These are phyloP conservation scores for Rachycentron canadum DNA, from an alignment of 2,797 vertebrate genomes.

Conservation along the genomic window DNA sequence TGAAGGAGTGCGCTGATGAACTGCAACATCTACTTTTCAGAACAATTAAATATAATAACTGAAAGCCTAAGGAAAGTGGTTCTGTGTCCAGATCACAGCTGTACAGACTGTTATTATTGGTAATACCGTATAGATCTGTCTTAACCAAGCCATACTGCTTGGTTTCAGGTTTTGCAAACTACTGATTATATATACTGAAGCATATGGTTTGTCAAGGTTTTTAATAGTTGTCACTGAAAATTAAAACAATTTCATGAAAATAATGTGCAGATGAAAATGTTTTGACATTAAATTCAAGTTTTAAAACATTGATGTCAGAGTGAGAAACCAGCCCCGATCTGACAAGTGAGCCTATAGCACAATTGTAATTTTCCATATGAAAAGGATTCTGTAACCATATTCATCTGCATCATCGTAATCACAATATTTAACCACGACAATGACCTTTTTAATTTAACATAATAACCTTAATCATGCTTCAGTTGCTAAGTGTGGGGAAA, in stretches of 20 bases:
- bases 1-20: conserved; percentile 1
- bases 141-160: background rate
- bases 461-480: no score
- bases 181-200: background rate
- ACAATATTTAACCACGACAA: no score
- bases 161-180: background rate
- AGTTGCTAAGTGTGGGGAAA: no score
- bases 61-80: background rate
- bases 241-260: background rate
- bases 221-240: background rate
- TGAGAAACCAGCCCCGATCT: background rate
- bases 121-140: background rate
- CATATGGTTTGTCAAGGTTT: background rate
- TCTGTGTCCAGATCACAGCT: background rate
- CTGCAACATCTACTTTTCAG: conserved; percentile 7
- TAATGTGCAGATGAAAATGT: background rate
- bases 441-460: no score
- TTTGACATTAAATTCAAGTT: background rate
- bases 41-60: background rate
- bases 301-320: background rate
- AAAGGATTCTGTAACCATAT: background rate
- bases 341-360: background rate
- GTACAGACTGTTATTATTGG: no score
- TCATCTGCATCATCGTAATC: no score
- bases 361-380: background rate